phyloP scores from a whole-genome alignment of 2,113 vertebrate genomes.

The Actenoides hombroni region DNA sequence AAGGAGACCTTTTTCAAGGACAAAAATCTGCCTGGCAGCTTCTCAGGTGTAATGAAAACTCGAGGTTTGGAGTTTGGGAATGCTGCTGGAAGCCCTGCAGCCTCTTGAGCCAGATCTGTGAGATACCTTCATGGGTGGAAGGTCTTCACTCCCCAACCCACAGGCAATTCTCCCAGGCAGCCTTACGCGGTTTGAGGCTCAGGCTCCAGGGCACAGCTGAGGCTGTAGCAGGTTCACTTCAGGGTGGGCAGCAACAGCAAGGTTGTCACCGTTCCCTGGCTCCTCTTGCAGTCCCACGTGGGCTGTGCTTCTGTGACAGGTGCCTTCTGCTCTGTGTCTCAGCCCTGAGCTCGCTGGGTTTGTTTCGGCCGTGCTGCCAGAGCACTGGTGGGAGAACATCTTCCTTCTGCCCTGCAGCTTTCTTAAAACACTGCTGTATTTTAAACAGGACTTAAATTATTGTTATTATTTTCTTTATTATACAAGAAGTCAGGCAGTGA shows the following conservation, averaged over 20 bases:
- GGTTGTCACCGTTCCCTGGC: neutral
- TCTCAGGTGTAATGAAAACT: neutral
- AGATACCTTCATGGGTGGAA: neutral
- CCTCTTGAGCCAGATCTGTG: neutral
- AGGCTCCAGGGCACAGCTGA: neutral
- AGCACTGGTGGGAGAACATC: neutral
- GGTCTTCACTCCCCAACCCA: neutral
- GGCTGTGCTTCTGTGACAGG: neutral
- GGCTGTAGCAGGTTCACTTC: neutral
- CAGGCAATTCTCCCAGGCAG: neutral
- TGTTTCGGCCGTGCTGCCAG: neutral
- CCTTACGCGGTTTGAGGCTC: neutral
- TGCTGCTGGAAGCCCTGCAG: neutral
- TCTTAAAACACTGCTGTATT: neutral
- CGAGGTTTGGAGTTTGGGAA: neutral
- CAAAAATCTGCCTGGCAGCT: neutral
- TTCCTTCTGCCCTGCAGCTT: neutral
- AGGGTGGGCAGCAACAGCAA: neutral
- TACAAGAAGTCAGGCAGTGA: neutral
- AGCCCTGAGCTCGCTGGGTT: neutral
- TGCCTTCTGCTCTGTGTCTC: neutral
- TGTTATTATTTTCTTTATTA: neutral
- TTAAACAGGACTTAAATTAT: neutral
- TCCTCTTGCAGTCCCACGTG: neutral
- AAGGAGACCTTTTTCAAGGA: neutral